Percentiles rank a stretch among this genome's conserved stretches.
Conservation (phyloP, 2,113 vertebrate species). For the Clarias gariepinus region DNA sequence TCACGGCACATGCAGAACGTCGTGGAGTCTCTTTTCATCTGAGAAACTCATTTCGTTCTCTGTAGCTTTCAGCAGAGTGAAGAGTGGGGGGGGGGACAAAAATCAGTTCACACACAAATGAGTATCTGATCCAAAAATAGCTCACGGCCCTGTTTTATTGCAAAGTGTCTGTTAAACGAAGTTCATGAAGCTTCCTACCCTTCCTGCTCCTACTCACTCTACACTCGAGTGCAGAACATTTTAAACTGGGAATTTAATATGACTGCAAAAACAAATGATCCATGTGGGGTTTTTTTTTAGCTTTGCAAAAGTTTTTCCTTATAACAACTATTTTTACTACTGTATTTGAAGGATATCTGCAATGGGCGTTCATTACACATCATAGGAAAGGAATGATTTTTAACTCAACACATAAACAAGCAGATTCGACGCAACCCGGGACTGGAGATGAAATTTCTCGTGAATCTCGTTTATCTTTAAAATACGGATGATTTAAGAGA, state of each 20-base stretch:
- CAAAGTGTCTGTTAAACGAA: constrained; percentile 27
- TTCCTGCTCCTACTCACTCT: background rate
- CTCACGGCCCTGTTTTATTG: constrained; percentile 12
- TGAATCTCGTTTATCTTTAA: no score
- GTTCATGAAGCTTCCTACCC: constrained; percentile 17
- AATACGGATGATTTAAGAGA: no score
- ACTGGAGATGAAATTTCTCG: no score
- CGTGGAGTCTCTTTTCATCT: background rate
- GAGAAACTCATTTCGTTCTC: constrained; percentile 31
- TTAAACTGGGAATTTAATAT: background rate
- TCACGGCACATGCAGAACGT: constrained; percentile 12
- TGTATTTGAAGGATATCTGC: background rate
- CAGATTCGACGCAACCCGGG: no score
- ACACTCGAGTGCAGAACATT: background rate
- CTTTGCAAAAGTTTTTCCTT: background rate
- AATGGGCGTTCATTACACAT: background rate
- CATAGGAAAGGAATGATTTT: background rate
- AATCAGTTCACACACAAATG: background rate
- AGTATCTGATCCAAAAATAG: constrained; percentile 27
- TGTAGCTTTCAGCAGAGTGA: constrained; percentile 30
- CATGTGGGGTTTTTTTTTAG: background rate
- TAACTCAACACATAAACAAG: background rate
- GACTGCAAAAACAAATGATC: background rate
- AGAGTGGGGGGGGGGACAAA: background rate
- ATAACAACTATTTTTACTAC: no score